Evolutionary conservation across 2,113 vertebrate species (phyloP).

Genomic region (Crotalus viridis): DNA sequence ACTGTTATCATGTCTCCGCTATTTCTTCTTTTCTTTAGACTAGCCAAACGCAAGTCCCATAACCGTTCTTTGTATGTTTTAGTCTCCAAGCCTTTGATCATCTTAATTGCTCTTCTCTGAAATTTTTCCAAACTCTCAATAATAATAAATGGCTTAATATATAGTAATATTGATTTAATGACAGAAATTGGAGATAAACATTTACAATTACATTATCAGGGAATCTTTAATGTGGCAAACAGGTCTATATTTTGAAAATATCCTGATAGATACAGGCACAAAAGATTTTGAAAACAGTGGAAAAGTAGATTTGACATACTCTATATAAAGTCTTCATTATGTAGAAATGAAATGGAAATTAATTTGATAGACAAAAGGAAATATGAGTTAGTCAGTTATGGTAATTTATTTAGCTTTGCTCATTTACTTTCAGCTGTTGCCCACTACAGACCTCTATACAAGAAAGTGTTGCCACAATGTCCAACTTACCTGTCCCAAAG

Average conservation of each 20-base stretch:
- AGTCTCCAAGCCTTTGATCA: no score
- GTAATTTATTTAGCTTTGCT: not conserved
- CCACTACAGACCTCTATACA: not conserved
- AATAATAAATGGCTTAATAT: conserved; percentile 17
- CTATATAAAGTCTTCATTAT: conserved; percentile 23
- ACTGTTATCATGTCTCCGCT: no score
- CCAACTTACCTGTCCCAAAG: not conserved
- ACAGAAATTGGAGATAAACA: not conserved
- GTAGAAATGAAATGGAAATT: not conserved
- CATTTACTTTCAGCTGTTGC: not conserved
- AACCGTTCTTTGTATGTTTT: no score
- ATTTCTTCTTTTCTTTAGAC: no score
- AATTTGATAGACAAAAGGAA: not conserved
- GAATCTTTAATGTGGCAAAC: conserved; percentile 21
- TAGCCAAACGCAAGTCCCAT: no score
- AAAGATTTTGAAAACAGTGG: not conserved
- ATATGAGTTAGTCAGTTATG: not conserved
- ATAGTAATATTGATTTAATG: conserved; percentile 17
- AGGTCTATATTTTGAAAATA: conserved; percentile 39
- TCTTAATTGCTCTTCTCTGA: no score
- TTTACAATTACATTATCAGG: conserved; percentile 22
- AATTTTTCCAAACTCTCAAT: no score
- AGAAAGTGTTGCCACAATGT: not conserved
- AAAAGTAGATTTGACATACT: not conserved
- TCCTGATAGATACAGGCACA: conserved; percentile 1